Evolutionary conservation across 2,888 invertebrate species (phyloP).

Genomic region (Drosophila meridiana): DNA sequence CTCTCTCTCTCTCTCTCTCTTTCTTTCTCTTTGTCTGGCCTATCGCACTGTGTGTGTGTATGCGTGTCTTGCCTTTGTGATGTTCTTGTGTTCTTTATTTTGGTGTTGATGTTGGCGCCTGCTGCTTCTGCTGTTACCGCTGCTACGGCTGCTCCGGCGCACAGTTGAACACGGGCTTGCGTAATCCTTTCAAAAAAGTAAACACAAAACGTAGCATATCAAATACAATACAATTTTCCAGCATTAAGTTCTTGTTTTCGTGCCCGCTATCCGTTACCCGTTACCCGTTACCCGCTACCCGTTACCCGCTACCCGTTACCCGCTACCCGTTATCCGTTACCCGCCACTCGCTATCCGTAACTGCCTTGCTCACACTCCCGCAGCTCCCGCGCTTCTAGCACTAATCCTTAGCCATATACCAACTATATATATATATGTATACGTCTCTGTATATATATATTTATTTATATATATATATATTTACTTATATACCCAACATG

Average conservation of each 20-base stretch:
- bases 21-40: conserved; percentile 22
- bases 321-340: background rate
- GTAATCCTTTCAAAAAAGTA: conserved; percentile 85
- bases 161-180: conserved; percentile 84
- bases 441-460: background rate
- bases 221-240: conserved; percentile 40
- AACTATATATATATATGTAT: background rate
- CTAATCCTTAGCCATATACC: conserved; percentile 8
- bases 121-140: conserved; percentile 41
- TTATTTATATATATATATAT: background rate
- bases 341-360: background rate
- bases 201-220: conserved; percentile 63
- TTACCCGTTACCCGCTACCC: background rate
- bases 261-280: background rate
- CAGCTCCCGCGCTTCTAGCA: conserved; percentile 3
- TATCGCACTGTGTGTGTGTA: conserved; percentile 44
- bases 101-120: conserved; percentile 38
- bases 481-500: conserved; percentile 9
- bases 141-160: conserved; percentile 43
- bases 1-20: conserved; percentile 21
- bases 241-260: conserved; percentile 40
- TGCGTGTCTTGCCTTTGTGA: conserved; percentile 31
- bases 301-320: conserved; percentile 6
- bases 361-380: conserved; percentile 14
- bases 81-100: conserved; percentile 26